Conservation (phyloP, 2,113 vertebrate genomes). For the Zosterops lateralis region DNA sequence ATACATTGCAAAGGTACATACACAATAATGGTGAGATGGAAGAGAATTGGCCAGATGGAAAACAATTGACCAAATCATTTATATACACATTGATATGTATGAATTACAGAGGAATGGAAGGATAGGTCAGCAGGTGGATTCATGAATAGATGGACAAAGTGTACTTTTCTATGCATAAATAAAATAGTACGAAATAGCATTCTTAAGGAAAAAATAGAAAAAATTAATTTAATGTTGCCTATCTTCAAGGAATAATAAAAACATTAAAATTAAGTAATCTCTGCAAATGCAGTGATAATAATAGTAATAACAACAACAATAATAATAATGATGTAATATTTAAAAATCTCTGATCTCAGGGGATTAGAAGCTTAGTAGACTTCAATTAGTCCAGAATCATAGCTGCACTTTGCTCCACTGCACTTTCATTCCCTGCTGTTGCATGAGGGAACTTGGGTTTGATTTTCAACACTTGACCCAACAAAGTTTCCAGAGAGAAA, state of each 20-base stretch:
- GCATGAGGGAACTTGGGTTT: not conserved
- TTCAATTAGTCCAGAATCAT: not conserved
- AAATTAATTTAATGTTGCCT: not conserved
- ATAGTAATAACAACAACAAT: not conserved
- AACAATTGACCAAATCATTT: not conserved
- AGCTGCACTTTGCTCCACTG: not conserved
- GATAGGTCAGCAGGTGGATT: not conserved
- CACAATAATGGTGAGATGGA: not conserved
- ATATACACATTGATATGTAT: not conserved
- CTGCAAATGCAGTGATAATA: not conserved
- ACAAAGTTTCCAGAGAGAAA: slow-evolving; percentile 24
- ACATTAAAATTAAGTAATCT: not conserved
- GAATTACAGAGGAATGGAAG: not conserved
- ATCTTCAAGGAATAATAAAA: not conserved
- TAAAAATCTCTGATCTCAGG: not conserved
- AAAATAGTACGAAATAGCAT: not conserved
- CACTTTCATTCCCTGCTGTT: not conserved
- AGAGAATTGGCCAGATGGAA: not conserved
- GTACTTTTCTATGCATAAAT: not conserved
- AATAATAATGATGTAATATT: not conserved
- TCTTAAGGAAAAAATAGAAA: not conserved
- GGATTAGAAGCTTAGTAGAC: not conserved
- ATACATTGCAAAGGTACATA: not conserved
- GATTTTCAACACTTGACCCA: not conserved
- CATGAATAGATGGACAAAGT: not conserved